A percentile compares a stretch with the other conserved stretches of the same genome.
Evolutionary conservation across 2,113 vertebrate species (phyloP).

Genomic region (Brachyistius frenatus): DNA sequence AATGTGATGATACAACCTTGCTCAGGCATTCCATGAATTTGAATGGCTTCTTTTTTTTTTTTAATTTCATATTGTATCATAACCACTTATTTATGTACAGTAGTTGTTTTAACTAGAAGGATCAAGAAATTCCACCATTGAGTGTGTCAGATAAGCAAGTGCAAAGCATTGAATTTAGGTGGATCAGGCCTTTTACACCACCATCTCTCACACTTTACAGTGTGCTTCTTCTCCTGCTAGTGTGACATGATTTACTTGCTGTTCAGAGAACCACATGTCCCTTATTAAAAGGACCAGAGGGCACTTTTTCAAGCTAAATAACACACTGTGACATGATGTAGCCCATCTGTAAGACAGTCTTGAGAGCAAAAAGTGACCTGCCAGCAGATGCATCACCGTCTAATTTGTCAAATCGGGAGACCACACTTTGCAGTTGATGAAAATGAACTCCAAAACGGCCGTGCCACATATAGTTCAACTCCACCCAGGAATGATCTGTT

Average conservation of each 20-base stretch:
- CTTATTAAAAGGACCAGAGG: constrained; percentile 51
- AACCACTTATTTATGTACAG: neutral
- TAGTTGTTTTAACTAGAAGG: constrained; percentile 22
- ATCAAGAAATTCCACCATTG: neutral
- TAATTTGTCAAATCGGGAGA: constrained; percentile 54
- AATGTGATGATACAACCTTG: neutral
- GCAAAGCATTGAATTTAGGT: constrained; percentile 23
- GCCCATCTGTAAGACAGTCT: constrained; percentile 56
- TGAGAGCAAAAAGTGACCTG: constrained; percentile 77
- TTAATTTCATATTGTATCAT: neutral
- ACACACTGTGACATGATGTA: constrained; percentile 51
- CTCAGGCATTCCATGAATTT: constrained; percentile 7
- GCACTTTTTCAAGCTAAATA: constrained; percentile 49
- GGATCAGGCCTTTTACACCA: neutral
- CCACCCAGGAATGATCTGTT: constrained; percentile 39
- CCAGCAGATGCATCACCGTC: constrained; percentile 53
- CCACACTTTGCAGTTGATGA: constrained; percentile 37
- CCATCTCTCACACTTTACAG: constrained; percentile 19
- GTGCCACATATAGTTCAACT: constrained; percentile 14
- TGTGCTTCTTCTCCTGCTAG: constrained; percentile 14
- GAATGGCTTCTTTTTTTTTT: constrained; percentile 6
- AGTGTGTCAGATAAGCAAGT: constrained; percentile 20
- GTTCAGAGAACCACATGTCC: constrained; percentile 41
- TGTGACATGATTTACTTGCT: constrained; percentile 39
- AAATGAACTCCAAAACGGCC: constrained; percentile 36